A percentile compares a stretch with the other conserved stretches of the same genome.
Evolutionary conservation across 1,140 invertebrate genomes (phyloP).

Genomic region (Thaumatotibia leucotreta): DNA sequence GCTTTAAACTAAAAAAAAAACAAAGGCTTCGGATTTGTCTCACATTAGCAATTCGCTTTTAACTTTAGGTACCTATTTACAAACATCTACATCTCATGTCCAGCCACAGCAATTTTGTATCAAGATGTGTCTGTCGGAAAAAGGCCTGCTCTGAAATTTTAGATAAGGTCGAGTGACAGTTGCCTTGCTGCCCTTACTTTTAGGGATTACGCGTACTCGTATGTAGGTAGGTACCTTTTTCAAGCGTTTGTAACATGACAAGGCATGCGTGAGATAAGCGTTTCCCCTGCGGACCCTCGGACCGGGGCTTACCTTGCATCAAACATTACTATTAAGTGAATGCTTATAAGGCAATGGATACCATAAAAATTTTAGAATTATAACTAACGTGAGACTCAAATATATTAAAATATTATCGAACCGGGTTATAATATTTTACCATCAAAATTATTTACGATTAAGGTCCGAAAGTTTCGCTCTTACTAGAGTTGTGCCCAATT

Average conservation of each 20-base stretch:
- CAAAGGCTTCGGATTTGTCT: too few relatives aligned
- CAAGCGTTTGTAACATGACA: slow-evolving; percentile 7
- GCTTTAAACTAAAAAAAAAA: too few relatives aligned
- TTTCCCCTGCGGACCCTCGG: neutral
- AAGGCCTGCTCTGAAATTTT: neutral
- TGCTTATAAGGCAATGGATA: neutral
- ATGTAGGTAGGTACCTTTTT: slow-evolving; percentile 9
- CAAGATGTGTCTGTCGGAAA: neutral
- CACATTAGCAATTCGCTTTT: too few relatives aligned
- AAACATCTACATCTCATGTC: neutral
- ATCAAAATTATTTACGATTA: too few relatives aligned
- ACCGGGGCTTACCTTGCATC: neutral
- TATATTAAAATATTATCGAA: too few relatives aligned
- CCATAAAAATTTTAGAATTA: neutral
- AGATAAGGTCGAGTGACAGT: slow-evolving; percentile 6
- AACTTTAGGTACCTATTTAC: too few relatives aligned
- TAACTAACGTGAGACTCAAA: too few relatives aligned
- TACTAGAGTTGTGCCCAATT: too few relatives aligned
- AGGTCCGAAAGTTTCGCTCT: too few relatives aligned
- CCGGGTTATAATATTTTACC: too few relatives aligned
- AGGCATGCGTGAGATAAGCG: slow-evolving; percentile 9
- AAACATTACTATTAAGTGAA: slow-evolving; percentile 3
- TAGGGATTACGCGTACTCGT: slow-evolving; percentile 2
- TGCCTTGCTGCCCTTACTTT: slow-evolving; percentile 11
- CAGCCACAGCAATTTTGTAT: neutral